These are phyloP conservation scores for Lycodopsis pacificus DNA, from an alignment of 2,797 vertebrate genomes.

Conservation along the genomic window DNA sequence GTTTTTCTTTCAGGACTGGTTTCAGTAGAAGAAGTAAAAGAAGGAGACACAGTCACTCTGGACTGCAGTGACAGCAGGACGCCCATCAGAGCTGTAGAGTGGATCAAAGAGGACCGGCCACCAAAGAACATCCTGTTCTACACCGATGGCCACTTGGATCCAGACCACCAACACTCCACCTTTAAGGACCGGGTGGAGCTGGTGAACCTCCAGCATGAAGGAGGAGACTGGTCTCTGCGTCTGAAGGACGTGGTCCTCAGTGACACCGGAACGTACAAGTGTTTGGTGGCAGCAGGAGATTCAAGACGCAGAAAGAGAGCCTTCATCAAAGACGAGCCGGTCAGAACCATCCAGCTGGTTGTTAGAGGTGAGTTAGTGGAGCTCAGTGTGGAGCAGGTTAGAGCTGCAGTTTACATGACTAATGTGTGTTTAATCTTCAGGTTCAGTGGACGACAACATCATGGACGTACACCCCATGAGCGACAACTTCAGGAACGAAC, in stretches of 20 bases:
- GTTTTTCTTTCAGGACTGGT: fast-evolving
- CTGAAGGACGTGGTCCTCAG: neutral
- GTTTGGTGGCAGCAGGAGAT: fast-evolving
- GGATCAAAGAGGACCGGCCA: neutral
- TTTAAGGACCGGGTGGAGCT: neutral
- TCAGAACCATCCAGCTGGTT: fast-evolving
- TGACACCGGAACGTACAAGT: fast-evolving
- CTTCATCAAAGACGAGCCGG: fast-evolving
- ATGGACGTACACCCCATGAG: no score
- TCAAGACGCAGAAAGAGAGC: neutral
- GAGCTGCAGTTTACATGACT: neutral
- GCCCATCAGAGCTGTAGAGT: neutral
- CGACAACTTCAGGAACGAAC: no score
- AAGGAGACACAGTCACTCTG: fast-evolving
- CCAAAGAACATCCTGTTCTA: neutral
- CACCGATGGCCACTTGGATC: fast-evolving
- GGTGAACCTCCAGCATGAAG: neutral
- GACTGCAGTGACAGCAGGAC: neutral
- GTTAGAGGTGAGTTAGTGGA: neutral
- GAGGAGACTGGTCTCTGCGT: fast-evolving
- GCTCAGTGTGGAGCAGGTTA: no score
- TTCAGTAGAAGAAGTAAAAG: fast-evolving
- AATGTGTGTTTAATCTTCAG: neutral
- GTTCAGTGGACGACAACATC: no score
- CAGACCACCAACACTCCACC: fast-evolving